Base-by-base conservation (phyloP, 1,140 invertebrate genomes). In the Thereuonema tuberculata region DNA sequence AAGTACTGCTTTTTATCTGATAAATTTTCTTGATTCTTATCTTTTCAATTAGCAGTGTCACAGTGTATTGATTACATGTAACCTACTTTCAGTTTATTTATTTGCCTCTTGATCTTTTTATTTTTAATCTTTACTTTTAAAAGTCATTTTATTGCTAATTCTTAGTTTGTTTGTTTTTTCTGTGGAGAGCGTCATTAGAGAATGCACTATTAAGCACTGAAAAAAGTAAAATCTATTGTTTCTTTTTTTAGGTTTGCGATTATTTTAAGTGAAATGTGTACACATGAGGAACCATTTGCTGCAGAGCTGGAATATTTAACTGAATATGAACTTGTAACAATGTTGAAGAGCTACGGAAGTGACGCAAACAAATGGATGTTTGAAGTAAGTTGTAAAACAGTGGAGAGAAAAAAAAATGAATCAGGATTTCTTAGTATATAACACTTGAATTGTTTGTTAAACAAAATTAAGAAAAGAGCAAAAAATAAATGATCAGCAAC, bases 251-350 rank as follows among this genome's bases (percentile, higher is more conserved):
- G 49, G 12, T 52, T 52, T 52, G 49, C 9, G 9, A 52, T 52
- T 12, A 52, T 52, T 24, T 24, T 52, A 15, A 52, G 24, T 52
- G 49, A 52, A 21, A 52, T 52, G 15, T 52, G 49, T 52, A 52
- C 49, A 9, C 15, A 52, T 52, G 49, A 52, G 23, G 15, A 20
- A 24, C 49, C 49, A 14, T 52, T 52, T 24, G 9, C 49, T 15
- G 14, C 23, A 15, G 49, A 52, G 21, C 12, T 52, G 24, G 15
- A 52, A 52, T 52, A 52, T 24, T 24, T 52, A 12, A 15, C 49
- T 12, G 15, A 14, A 52, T 12, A 21, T 12, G 49, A 52, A 52
- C 5, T 52, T 21, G 21, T 52, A 14, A 52, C 14, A 20, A 52
- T 52, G 15, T 9, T 52, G 12, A 15, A 9, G 12, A 24, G 15